phyloP scores from a whole-genome alignment of 2,888 invertebrate genomes.

The Rhamphomyia laevipes region DNA sequence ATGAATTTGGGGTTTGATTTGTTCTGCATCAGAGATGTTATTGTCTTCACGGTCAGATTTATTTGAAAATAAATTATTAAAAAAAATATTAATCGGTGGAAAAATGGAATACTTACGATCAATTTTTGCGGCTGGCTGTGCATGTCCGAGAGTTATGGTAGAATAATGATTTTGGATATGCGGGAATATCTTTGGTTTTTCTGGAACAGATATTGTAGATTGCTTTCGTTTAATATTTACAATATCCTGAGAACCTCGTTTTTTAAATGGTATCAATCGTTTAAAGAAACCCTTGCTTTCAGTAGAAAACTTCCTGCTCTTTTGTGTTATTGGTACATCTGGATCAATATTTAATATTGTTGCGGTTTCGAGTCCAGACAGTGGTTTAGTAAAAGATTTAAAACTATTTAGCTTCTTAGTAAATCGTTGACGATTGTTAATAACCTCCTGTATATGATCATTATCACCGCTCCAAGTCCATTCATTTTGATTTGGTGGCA shows the following conservation, averaged over 20 bases:
- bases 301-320: conserved; percentile 32
- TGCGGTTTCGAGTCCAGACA: no score
- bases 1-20: no score
- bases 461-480: conserved; percentile 40
- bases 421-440: conserved; percentile 23
- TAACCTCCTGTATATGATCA: conserved; percentile 35
- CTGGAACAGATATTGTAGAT: conserved; percentile 30
- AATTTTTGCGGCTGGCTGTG: conserved; percentile 12
- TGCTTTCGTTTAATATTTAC: conserved; percentile 24
- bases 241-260: conserved; percentile 27
- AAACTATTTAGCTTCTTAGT: conserved; percentile 14
- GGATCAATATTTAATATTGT: conserved; percentile 8
- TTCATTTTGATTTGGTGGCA: conserved; percentile 24
- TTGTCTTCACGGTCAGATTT: no score
- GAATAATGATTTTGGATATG: conserved; percentile 24
- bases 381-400: no score
- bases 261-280: conserved; percentile 31
- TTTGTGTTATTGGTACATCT: conserved; percentile 19
- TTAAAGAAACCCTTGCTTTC: conserved; percentile 25
- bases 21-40: not conserved
- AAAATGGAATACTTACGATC: conserved; percentile 28
- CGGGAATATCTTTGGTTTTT: conserved; percentile 19
- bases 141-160: conserved; percentile 25
- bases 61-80: no score
- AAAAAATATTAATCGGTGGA: conserved; percentile 12